phyloP scores from a whole-genome alignment of 2,113 vertebrate genomes.

The Arvicanthis niloticus region DNA sequence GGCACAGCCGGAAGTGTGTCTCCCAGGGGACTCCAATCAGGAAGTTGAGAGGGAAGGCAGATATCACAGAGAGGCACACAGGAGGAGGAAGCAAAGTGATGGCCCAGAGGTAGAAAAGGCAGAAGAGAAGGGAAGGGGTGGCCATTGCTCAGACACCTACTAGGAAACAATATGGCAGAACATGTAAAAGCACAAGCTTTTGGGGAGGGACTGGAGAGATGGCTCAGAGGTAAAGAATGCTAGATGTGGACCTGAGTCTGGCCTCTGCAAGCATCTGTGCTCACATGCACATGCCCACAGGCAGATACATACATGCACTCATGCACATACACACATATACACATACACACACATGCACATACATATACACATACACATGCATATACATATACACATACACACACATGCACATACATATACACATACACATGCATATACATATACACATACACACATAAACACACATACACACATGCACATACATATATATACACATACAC shows the following conservation, averaged over 20 bases:
- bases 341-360: not conserved
- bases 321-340: not conserved
- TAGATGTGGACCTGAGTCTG: not conserved
- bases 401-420: not conserved
- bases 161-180: not conserved
- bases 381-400: not conserved
- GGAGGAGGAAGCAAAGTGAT: not conserved
- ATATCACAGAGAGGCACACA: not conserved
- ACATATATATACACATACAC: not conserved
- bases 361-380: not conserved
- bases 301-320: not conserved
- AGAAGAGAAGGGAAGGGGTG: not conserved
- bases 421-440: not conserved
- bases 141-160: not conserved
- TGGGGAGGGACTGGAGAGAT: not conserved
- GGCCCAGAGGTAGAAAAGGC: not conserved
- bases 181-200: not conserved
- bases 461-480: not conserved
- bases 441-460: not conserved
- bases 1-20: not conserved
- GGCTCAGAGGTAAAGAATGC: not conserved
- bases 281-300: not conserved
- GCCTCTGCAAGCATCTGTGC: not conserved
- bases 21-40: not conserved
- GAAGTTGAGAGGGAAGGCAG: not conserved